Evolutionary conservation across 1,140 invertebrate species (phyloP), one percentile per base, ranked within the genome.

Genomic region (Lordiphosa collinella): DNA sequence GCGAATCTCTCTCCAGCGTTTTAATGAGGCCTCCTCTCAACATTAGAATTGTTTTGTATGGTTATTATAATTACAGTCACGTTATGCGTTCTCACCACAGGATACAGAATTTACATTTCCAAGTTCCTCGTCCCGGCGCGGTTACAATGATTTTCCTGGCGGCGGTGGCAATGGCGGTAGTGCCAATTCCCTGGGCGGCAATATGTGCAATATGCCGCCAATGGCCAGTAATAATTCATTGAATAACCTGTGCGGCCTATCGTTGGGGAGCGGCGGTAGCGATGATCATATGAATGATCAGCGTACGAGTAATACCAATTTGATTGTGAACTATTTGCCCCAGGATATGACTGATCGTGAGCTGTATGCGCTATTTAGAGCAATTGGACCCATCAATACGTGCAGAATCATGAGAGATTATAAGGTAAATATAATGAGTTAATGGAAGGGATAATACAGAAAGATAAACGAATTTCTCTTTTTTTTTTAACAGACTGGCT

Each of bases 271-370:
- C 78, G 68, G 76, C 35, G 79, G 80, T 41, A 71, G 69, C 50
- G 80, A 86, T 36, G 80, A 84, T 58, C 64, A 37, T 31, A 65
- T 82, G 46, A 78, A 71, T 43, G 76, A 79, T 58, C 78, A 64
- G 9, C 70, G 86, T 53, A 37, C 48, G 13, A 87, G 82, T 68
- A 88, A 87, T 34, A 95, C 96, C 8, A 98, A 98, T 90, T 91
- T 98, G 55, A 99, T 99, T 62, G 94, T 98, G 72, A 99, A 99
- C 90, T 99, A 98, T 89, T 92, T 99, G 56, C 97, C 97, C 16
- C 97, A 99, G 89, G 95, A 92, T 59, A 94, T 98, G 90, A 95
- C 94, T 1, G 97, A 98, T 89, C 94, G 96, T 76, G 96, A 98
- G 76, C 92, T 98, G 22, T 95, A 94, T 82, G 93, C 93, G 56